Evolutionary conservation across 2,797 vertebrate species (phyloP).

Genomic region (Vespertilio murinus): DNA sequence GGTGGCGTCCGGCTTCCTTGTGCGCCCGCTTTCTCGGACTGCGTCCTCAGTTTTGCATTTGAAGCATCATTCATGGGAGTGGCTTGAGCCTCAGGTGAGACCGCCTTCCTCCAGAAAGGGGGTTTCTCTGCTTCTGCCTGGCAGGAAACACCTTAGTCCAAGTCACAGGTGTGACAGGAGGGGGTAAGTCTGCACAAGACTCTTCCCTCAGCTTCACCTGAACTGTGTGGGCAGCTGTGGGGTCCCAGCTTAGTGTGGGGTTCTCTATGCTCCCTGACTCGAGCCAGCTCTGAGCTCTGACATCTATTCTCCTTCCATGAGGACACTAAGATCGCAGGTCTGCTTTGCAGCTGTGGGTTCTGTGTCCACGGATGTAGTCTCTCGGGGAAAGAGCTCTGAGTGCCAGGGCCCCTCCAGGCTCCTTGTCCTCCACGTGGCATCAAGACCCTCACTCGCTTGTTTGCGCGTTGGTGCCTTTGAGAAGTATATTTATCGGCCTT

Average conservation of each 20-base stretch:
- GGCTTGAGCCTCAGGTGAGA: background rate
- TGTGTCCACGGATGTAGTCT: too few species aligned
- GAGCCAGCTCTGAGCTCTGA: too few species aligned
- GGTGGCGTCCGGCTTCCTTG: background rate
- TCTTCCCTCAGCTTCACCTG: background rate
- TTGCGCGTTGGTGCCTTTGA: background rate
- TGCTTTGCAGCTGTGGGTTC: too few species aligned
- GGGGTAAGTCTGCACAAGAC: background rate
- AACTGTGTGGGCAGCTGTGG: accelerated
- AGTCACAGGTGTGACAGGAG: background rate
- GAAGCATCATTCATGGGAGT: background rate
- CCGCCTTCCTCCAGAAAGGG: background rate
- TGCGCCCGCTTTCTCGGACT: background rate
- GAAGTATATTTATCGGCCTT: background rate
- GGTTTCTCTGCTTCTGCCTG: background rate
- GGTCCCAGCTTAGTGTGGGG: background rate
- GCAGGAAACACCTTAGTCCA: background rate
- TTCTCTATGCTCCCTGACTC: background rate
- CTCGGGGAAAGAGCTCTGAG: background rate
- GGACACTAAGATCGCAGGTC: background rate
- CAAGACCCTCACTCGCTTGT: too few species aligned
- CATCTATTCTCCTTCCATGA: accelerated
- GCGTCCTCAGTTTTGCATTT: background rate
- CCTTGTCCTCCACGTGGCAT: background rate
- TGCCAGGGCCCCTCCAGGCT: background rate